Conservation (phyloP, 2,888 invertebrate species). For the Agrochola lychnidis region DNA sequence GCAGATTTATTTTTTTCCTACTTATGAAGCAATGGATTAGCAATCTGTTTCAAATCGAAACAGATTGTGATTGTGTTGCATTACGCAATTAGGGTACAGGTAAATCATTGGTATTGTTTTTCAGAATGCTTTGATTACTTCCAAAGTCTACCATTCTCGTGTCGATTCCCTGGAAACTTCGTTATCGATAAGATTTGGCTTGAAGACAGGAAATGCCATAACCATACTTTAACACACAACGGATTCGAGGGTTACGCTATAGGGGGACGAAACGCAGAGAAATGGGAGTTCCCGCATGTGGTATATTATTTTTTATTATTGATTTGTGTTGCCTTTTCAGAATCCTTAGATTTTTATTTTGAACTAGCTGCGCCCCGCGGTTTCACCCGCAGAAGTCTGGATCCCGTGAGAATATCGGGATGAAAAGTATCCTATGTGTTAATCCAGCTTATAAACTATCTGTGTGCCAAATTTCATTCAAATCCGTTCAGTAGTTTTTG, state of each 20-base stretch:
- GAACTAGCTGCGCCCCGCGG: no score
- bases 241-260: neutral
- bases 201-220: constrained; percentile 30
- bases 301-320: constrained; percentile 19
- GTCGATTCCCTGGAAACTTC: constrained; percentile 26
- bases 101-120: constrained; percentile 11
- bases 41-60: no score
- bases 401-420: no score
- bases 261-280: constrained; percentile 49
- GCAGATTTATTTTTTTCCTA: no score
- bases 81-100: no score
- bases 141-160: constrained; percentile 48
- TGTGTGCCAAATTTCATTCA: no score
- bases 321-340: constrained; percentile 6
- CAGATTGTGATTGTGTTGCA: no score
- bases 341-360: neutral
- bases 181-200: neutral
- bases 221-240: fast-evolving
- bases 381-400: no score
- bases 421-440: no score
- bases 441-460: no score
- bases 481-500: no score
- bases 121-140: constrained; percentile 58
- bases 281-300: constrained; percentile 55
- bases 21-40: no score